Evolutionary conservation across 35 echinoderm and acorn worm genomes (phyloP).

Genomic region (Acanthaster planci): DNA sequence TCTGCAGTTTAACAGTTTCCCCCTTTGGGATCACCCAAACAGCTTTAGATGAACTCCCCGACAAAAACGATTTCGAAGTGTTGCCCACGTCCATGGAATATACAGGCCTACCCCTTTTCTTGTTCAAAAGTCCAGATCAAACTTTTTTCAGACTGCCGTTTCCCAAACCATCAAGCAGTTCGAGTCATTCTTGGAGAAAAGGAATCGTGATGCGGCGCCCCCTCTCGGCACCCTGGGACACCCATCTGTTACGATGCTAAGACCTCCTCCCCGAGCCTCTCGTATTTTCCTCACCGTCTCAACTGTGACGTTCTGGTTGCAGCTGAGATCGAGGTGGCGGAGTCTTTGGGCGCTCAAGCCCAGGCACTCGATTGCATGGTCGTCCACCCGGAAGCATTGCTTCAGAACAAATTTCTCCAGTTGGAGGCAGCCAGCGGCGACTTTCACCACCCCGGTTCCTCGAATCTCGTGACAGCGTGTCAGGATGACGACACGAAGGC

Average conservation of each 20-base stretch:
- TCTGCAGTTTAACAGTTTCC: too few relatives aligned
- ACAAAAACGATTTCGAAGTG: too few relatives aligned
- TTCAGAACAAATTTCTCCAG: slow-evolving; percentile 40
- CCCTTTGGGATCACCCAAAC: too few relatives aligned
- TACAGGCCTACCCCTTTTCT: too few relatives aligned
- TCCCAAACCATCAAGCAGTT: slow-evolving; percentile 50
- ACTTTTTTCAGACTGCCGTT: slow-evolving; percentile 41
- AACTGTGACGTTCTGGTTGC: slow-evolving; percentile 57
- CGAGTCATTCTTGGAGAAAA: not conserved
- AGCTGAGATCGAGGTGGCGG: slow-evolving; percentile 58
- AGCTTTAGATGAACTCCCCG: too few relatives aligned
- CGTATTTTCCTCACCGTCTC: slow-evolving; percentile 35
- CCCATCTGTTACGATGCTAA: slow-evolving; percentile 43
- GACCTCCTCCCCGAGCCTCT: not conserved
- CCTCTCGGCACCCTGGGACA: slow-evolving; percentile 32
- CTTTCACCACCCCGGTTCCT: slow-evolving; percentile 27
- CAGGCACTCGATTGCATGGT: slow-evolving; percentile 47
- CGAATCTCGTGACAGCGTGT: slow-evolving; percentile 58
- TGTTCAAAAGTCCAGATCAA: too few relatives aligned
- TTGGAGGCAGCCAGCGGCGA: slow-evolving; percentile 38
- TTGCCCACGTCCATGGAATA: too few relatives aligned
- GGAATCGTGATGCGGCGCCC: slow-evolving; percentile 37
- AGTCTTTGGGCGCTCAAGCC: slow-evolving; percentile 31
- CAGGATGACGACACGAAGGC: slow-evolving; percentile 39
- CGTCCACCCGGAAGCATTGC: slow-evolving; percentile 58